Evolutionary conservation across 1,140 invertebrate genomes (phyloP), one percentile per base, ranked within the genome.

Genomic region (Drosophila insularis): DNA sequence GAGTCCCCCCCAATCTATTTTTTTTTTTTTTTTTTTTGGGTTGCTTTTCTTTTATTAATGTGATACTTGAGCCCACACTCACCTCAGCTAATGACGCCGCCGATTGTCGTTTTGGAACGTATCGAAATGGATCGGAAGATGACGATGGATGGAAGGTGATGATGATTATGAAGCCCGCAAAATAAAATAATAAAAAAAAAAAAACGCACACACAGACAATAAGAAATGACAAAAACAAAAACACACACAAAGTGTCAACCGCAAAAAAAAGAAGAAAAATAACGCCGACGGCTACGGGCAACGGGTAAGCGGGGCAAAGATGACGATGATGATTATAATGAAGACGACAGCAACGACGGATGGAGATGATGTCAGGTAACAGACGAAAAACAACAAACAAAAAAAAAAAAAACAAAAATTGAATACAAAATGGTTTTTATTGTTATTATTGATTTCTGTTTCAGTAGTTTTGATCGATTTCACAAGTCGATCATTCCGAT

Each of bases 301-400:
- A 58, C 27, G 7, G 55, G 31, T 10, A 23, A 58, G 2, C 3
- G 53, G 7, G 55, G 31, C 13, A 23, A 58, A 6, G 19, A 50
- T 72, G 62, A 55, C 60, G 63, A 43, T 72, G 43, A 72, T 63
- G 60, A 35, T 56, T 27, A 14, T 31, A n/a, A 55, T 55, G 54
- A 46, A 46, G 43, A 50, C 17, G 43, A 50, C 43, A 21, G 8
- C 43, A 46, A 17, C 43, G 17, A 6, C 23, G 7, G 54, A 32
- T 43, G 40, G 23, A 27, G 69, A 75, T 80, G 76, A 69, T 77
- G 74, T 74, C 81, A 85, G 82, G 81, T 85, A 86, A 75, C 10
- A 37, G 10, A 67, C 13, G 27, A 27, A 58, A 4, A 50, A 10
- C 2, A 17, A 7, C 5, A 43, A 6, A 43, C 1, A 43, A 17